Evolutionary conservation across 2,888 invertebrate species (phyloP), one percentile per base, ranked within the genome.

Genomic region (Xylocampa areola): DNA sequence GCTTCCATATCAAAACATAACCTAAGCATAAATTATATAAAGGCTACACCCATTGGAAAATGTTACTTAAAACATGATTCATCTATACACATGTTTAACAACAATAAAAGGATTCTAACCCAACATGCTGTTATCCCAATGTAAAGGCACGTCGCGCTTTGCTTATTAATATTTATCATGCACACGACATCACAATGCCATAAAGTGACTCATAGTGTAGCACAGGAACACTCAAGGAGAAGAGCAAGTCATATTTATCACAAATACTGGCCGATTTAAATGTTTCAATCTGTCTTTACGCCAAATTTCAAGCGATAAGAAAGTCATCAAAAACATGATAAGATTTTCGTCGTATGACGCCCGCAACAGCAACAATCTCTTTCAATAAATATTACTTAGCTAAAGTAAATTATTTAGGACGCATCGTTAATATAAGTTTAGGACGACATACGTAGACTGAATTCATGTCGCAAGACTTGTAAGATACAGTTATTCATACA

Each of bases 401-500:
- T 5, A 37, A 7, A 17, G 21, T 41, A 33, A 59, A 49, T 49
- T 19, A 45, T 40, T 51, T 23, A 32, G 16, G 19, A 48, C 37
- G 5, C 60, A 66, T 50, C 43, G 44, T 55, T 66, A 72, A 55
- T 50, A 58, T 63, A 55, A 50, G 43, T 65, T 68, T 48, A 70
- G 66, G 49, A 47, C 57, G 76, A 77, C 67, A 79, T 82, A 86
- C 81, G 87, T 86, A 84, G 85, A 77, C 81, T 77, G 76, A 87
- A 87, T 82, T 79, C 66, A 82, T 87, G 87, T 88, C 84, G 83
- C 84, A 85, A 86, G 79, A 79, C 84, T 81, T 81, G 76, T 79
- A 83, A 81, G 79, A 79, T 90, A 92, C 91, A 91, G 91, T 92
- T 92, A 92, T 81, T 85, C 89, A 88, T 89, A 89, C 86, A 90